phyloP scores from a whole-genome alignment of 2,113 vertebrate species.

The Carassius auratus region DNA sequence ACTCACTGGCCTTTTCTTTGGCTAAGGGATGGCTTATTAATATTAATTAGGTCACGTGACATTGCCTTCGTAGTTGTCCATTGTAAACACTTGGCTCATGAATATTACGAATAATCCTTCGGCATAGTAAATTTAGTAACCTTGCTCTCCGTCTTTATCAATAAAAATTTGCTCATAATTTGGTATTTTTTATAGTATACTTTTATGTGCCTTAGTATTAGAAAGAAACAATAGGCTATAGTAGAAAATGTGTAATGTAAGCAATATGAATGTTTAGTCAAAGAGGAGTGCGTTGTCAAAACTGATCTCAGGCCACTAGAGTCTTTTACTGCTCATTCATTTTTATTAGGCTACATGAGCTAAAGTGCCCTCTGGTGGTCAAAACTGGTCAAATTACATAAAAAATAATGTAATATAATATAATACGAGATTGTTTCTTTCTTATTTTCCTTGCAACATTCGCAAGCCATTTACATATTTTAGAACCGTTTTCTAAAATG shows the following conservation, averaged over 20 bases:
- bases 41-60: neutral
- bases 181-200: neutral
- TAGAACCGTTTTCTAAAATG: no score
- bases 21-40: neutral
- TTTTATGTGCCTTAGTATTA: no score
- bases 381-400: no score
- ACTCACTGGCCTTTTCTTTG: neutral
- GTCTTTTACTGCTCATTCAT: neutral
- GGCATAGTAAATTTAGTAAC: neutral
- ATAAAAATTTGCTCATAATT: neutral
- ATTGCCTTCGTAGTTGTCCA: neutral
- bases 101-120: neutral
- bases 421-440: no score
- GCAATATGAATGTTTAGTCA: neutral
- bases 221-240: no score
- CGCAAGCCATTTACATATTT: no score
- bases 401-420: no score
- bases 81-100: neutral
- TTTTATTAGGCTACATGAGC: neutral
- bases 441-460: no score
- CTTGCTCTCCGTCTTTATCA: neutral
- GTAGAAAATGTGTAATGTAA: neutral
- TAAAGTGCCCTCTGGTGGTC: conserved; percentile 12
- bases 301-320: neutral
- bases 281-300: neutral